A percentile compares a stretch with the other conserved stretches of the same genome.
These are phyloP conservation scores for Solenopsis invicta DNA, from an alignment of 1,140 invertebrate genomes.

Conservation along the genomic window DNA sequence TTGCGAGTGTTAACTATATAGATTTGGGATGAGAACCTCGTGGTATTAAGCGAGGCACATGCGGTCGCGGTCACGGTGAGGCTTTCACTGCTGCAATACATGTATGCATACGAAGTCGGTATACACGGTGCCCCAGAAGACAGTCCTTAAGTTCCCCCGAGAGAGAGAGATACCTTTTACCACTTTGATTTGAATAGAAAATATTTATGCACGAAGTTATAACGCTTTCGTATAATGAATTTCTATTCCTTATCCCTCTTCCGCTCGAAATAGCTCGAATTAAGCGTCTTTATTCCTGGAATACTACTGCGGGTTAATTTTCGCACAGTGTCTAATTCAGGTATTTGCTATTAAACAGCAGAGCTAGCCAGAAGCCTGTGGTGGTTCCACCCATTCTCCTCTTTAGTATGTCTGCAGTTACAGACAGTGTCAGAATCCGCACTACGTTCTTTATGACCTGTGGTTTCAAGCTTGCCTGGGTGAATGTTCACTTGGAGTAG, in stretches of 20 bases:
- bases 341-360: no score
- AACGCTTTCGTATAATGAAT: not conserved
- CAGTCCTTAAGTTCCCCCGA: not conserved
- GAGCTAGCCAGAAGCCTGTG: no score
- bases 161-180: not conserved
- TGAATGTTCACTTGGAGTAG: no score
- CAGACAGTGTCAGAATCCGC: no score
- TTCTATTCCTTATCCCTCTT: not conserved
- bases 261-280: not conserved
- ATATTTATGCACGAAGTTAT: not conserved
- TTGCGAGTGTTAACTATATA: conserved; percentile 35
- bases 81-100: conserved; percentile 53
- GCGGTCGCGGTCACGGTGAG: conserved; percentile 1
- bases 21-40: conserved; percentile 61
- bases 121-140: not conserved
- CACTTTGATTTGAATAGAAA: not conserved
- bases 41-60: conserved; percentile 58
- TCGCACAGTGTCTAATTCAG: no score
- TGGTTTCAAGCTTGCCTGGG: no score
- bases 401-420: no score
- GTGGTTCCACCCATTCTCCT: no score
- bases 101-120: conserved; percentile 9
- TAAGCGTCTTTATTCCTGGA: not conserved
- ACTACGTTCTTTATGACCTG: no score
- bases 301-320: no score